A percentile compares a stretch with the other conserved stretches of the same genome.
Conservation (phyloP, 2,888 invertebrate genomes). For the Drosophila crucigera region DNA sequence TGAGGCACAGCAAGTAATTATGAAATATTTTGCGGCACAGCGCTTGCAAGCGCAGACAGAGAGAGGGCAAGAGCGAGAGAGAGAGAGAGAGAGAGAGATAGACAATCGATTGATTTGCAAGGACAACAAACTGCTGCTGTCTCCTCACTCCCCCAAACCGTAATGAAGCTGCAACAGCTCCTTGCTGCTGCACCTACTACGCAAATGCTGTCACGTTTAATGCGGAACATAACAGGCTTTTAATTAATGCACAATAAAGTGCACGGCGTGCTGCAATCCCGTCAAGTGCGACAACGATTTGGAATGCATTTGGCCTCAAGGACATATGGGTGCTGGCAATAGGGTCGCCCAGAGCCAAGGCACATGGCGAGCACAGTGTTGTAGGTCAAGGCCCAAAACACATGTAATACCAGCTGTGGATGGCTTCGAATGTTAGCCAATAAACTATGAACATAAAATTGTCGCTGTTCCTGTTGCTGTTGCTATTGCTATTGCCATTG, state of each 20-base stretch:
- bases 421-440: constrained; percentile 39
- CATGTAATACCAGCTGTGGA: constrained; percentile 56
- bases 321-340: constrained; percentile 29
- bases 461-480: constrained; percentile 31
- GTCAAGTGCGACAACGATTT: constrained; percentile 65
- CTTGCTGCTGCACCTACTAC: background rate
- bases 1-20: constrained; percentile 75
- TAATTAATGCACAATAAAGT: constrained; percentile 78
- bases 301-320: constrained; percentile 66
- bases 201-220: constrained; percentile 62
- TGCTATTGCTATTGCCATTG: constrained; percentile 34
- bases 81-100: constrained; percentile 24
- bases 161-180: background rate
- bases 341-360: constrained; percentile 21
- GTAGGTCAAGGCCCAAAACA: constrained; percentile 73
- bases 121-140: constrained; percentile 47
- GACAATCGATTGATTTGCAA: constrained; percentile 75
- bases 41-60: background rate
- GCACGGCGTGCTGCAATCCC: constrained; percentile 37
- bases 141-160: background rate
- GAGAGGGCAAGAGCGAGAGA: constrained; percentile 12
- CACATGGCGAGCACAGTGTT: constrained; percentile 27
- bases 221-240: constrained; percentile 73
- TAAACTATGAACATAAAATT: constrained; percentile 76
- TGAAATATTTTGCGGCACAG: constrained; percentile 61